Base-by-base conservation (phyloP, 2,113 vertebrate species). In the Lophius piscatorius region DNA sequence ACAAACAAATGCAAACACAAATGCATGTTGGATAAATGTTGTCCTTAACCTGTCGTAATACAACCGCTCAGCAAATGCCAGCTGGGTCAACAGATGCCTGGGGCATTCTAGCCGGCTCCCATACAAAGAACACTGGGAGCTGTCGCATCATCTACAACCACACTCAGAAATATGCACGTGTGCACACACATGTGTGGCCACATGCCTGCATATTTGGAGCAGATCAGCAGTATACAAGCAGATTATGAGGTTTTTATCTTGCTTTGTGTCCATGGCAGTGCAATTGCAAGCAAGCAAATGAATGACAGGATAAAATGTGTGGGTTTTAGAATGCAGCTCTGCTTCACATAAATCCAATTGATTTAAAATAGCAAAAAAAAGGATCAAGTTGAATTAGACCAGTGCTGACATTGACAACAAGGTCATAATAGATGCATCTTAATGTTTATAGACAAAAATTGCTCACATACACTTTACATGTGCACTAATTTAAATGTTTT, bases 21-120 rank as follows among this genome's bases (percentile, higher is more conserved):
- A 74, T 72, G 68, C 49, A 68, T 64, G 70, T 58, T 48, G 72
- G 72, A 71, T 76, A 82, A 86, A 83, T 74, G 77, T 76, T 81
- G 71, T 83, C 71, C 76, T 84, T 81, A 87, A 83, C 83, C 81
- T 80, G 75, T 65, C 50, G 44, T 68, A 65, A 65, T 78, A 63
- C 70, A 82, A 68, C 50, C 71, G 64, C 80, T 75, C 74, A 57
- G 69, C 68, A 80, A 81, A 87, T 73, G 83, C 78, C 85, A 89
- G 83, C 78, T 82, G 87, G 85, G 85, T 87, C 85, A 87, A 83
- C 83, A 87, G 85, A 82, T 83, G 83, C 85, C 78, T 65, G 31
- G 62, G 73, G 82, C 70, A 45, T 81, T 64, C 46, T 3, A 78
- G 69, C 48, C 54, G 16, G 52, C 76, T 76, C 60, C 70, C 47